Base-by-base conservation (phyloP, 1,140 invertebrate species). In the Eumaeus atala region DNA sequence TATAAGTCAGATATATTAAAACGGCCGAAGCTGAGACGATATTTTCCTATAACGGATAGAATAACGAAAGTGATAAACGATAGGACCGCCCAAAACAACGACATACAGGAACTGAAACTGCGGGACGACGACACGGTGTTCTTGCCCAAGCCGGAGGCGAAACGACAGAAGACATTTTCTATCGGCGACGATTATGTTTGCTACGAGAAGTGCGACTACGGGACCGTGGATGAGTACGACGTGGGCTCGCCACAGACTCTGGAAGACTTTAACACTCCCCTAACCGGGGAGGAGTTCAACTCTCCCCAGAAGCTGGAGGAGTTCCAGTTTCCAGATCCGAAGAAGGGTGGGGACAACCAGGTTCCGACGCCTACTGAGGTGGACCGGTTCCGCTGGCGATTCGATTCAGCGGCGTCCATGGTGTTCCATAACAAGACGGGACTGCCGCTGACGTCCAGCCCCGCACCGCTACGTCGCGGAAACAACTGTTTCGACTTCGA, bases 401-500 rank as follows among this genome's bases (percentile, higher is more conserved):
- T 96, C 56, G 93, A 94, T 58, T 94, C 92, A 42, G 94, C 94
- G 3, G 92, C 95, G 1, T 94, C 92, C 0, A 93, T 96, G 92
- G 92, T 96, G 33, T 97, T 97, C 80, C 93, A 96, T 74, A 91
- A 91, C 47, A 90, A 92, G 67, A 95, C 94, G 9, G 94, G 94
- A 1, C 84, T 96, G 48, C 95, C 95, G 0, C 83, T 96, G n/a
- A 95, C 94, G 1, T 96, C 95, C 9, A 96, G 95, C 81, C 95
- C 95, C 0, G 95, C 95, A 10, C 95, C 95, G 0, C 78, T 95
- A 6, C 74, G 93, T 65, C 91, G 92, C 74, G 93, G 93, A 1
- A 93, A 91, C 58, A 91, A 91, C 51, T 91, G 92, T 64, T 97
- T 97, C 81, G 95, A 96, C 72, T 97, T 94, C 72, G 95, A 97